Conservation (phyloP, 2,888 invertebrate species). For the Noctua fimbriata region DNA sequence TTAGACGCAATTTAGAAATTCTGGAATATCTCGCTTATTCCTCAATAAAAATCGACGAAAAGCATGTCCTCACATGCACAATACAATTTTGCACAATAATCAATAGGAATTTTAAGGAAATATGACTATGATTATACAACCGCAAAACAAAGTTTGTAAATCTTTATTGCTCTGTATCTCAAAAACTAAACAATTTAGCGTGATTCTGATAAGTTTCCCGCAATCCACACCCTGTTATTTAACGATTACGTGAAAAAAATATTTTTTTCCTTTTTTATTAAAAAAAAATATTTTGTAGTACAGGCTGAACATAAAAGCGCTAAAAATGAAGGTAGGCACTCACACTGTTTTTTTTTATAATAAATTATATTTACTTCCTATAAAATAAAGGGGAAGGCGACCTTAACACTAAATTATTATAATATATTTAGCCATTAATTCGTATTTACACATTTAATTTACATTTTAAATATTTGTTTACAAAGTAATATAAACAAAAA, state of each 20-base stretch:
- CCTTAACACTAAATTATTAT: too few relatives aligned
- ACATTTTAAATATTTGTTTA: too few relatives aligned
- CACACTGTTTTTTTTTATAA: too few relatives aligned
- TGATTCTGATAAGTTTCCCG: neutral
- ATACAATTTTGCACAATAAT: neutral
- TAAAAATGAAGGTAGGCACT: too few relatives aligned
- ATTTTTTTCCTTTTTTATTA: too few relatives aligned
- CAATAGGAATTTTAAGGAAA: neutral
- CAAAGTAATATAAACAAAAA: too few relatives aligned
- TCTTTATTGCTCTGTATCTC: neutral
- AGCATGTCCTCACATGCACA: neutral
- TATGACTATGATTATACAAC: slow-evolving; percentile 3
- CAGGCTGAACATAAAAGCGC: too few relatives aligned
- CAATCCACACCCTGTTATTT: neutral
- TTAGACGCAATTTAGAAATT: neutral
- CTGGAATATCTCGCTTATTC: neutral
- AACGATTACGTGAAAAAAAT: neutral
- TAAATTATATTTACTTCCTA: too few relatives aligned
- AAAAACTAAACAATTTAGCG: neutral
- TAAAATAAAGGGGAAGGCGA: too few relatives aligned
- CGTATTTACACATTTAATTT: too few relatives aligned
- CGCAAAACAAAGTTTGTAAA: slow-evolving; percentile 19
- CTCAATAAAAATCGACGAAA: neutral
- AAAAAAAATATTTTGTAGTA: too few relatives aligned
- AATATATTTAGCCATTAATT: too few relatives aligned